Base-by-base conservation (phyloP, 2,113 vertebrate genomes). In the Chaenocephalus aceratus region DNA sequence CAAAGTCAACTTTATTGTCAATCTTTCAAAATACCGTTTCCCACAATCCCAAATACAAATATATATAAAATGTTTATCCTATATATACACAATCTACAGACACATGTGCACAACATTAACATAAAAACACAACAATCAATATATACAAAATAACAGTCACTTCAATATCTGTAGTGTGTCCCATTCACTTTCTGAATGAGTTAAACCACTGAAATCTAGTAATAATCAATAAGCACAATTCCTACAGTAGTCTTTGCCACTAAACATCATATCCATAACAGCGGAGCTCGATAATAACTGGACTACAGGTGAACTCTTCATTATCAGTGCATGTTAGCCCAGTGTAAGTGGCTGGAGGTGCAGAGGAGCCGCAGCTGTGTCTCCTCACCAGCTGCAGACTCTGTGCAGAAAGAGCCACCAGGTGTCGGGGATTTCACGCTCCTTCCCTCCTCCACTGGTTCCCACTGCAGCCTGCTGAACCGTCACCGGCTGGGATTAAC, bases 401-500 rank as follows among this genome's bases (percentile, higher is more conserved):
- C 83, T 75, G 82, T 84, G 87, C 57, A 85, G 80, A 88, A 82
- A 87, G 65, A 79, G 54, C 85, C 90, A 90, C 85, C 92, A 92
- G 91, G 90, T 91, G 89, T 88, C 71, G 44, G 79, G 81, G 78
- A 92, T 92, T 93, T 92, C 88, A 92, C 65, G 79, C 89, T 90
- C 72, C 84, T 91, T 87, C 88, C 83, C 71, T 89, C 85, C 85
- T 89, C 80, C 74, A 2, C 66, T 65, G 79, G 86, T 76, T 89
- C 74, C 73, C 75, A 64, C 64, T 74, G 83, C 86, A 61, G 85
- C 62, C 88, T 72, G 85, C 84, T 93, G 88, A 87, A 88, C 77
- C 79, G 63, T 87, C 51, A 56, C 83, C 34, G 77, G 80, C 75
- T 53, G 75, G 82, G 73, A 89, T 88, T 87, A 84, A 81, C 89